Evolutionary conservation across 2,113 vertebrate genomes (phyloP), one percentile per base, ranked within the genome.

Genomic region (Callithrix jacchus): DNA sequence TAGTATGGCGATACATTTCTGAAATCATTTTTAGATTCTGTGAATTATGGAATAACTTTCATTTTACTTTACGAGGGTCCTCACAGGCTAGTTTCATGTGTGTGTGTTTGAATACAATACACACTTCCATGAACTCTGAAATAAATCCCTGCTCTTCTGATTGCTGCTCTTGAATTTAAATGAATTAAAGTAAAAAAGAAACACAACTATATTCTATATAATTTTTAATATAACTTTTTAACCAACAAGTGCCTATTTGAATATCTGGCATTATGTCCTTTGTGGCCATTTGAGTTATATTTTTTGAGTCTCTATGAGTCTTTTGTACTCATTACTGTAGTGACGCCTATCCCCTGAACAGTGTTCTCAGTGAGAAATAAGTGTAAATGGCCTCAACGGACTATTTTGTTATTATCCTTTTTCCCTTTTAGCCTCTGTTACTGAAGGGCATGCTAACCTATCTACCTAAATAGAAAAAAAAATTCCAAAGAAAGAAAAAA

Each of bases 101-200:
- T 64, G 6, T 74, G 18, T 70, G 8, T 7, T 68, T 96, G 35
- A 71, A 66, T 56, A 64, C 49, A 49, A 49, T 47, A 11, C 58
- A 17, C 6, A 68, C 5, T 91, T 94, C n/a, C 58, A 11, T 45
- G 47, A 64, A 86, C 61, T 71, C 1, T 73, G 86, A 56, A 58
- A 47, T 30, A 95, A 97, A 97, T 20, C 45, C 49, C 47, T 73
- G 25, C 11, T 71, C 80, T 96, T 97, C 64, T 93, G 23, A 23
- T 17, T 68, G 37, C 9, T 96, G 8, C 71, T 32, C 49, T 71
- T 89, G 40, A 92, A 49, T 70, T 35, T 64, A 93, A 97, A 88
- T 91, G 52, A 91, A 74, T 42, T 68, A 47, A 68, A 83, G 30
- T 77, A 18, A 93, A 91, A 80, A 84, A 32, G 37, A 95, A 86